Conservation (phyloP, 2,113 vertebrate genomes). For the Tragelaphus imberbis region DNA sequence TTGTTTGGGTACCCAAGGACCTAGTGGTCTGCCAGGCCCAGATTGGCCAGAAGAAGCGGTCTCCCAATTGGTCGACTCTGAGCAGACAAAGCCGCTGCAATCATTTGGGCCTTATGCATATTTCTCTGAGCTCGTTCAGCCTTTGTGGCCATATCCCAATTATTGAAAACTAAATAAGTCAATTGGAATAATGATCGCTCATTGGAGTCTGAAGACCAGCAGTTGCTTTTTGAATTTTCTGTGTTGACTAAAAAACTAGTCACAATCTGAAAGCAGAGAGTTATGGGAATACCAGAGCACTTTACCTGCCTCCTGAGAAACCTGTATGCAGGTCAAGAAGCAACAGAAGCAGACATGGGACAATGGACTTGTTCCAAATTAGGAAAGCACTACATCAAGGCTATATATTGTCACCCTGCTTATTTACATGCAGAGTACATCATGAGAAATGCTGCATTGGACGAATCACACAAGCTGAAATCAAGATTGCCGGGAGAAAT, state of each 20-base stretch:
- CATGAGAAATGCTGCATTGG: background rate
- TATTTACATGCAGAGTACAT: background rate
- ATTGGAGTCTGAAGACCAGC: background rate
- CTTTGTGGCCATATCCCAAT: background rate
- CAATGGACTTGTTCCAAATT: background rate
- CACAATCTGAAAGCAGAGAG: background rate
- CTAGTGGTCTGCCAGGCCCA: background rate
- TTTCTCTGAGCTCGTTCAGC: background rate
- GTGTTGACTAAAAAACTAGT: background rate
- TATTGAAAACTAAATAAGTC: background rate
- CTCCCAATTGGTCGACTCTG: background rate
- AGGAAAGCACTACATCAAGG: background rate
- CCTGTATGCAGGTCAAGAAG: background rate
- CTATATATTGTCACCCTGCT: background rate
- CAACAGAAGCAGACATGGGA: background rate
- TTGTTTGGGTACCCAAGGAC: background rate
- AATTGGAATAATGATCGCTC: background rate
- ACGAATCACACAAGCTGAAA: background rate
- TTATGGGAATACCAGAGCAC: background rate
- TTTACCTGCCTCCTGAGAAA: background rate
- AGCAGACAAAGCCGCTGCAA: background rate
- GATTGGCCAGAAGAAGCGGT: background rate
- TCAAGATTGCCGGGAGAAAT: background rate
- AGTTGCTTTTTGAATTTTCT: background rate
- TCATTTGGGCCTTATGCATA: background rate